A percentile compares a stretch with the other conserved stretches of the same genome.
Evolutionary conservation across 2,797 vertebrate species (phyloP).

Genomic region (Acanthurus tractus): DNA sequence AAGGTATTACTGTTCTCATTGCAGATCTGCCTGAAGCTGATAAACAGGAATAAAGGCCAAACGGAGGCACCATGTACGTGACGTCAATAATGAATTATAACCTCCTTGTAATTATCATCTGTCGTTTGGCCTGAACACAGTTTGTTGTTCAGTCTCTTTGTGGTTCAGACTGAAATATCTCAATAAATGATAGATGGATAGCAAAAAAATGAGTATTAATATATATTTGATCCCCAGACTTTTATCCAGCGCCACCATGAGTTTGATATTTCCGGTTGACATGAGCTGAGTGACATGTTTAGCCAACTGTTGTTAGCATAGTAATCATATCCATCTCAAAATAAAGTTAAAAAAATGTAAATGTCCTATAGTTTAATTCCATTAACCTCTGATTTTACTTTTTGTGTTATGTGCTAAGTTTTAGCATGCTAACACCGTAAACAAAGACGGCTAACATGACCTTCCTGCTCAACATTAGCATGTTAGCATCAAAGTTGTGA

Average conservation of each 20-base stretch:
- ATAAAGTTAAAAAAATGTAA: no score
- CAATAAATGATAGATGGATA: neutral
- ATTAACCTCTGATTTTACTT: neutral
- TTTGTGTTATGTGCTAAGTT: neutral
- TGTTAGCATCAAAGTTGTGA: neutral
- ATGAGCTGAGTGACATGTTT: neutral
- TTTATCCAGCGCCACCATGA: neutral
- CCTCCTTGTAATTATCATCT: slow-evolving; percentile 21
- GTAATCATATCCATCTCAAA: no score
- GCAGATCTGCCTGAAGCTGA: slow-evolving; percentile 58
- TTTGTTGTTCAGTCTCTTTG: neutral
- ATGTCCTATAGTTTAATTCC: no score
- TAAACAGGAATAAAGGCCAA: slow-evolving; percentile 50
- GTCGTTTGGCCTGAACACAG: slow-evolving; percentile 20
- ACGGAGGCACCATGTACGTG: slow-evolving; percentile 28
- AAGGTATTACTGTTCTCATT: slow-evolving; percentile 61
- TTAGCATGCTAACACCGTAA: neutral
- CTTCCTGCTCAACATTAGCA: neutral
- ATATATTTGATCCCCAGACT: neutral
- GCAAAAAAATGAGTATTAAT: neutral
- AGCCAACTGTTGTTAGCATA: neutral
- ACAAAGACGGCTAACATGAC: neutral
- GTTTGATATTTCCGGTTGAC: neutral
- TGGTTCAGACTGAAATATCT: neutral
- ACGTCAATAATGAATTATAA: slow-evolving; percentile 49